phyloP scores from a whole-genome alignment of 2,113 vertebrate species.

The Laticauda colubrina region DNA sequence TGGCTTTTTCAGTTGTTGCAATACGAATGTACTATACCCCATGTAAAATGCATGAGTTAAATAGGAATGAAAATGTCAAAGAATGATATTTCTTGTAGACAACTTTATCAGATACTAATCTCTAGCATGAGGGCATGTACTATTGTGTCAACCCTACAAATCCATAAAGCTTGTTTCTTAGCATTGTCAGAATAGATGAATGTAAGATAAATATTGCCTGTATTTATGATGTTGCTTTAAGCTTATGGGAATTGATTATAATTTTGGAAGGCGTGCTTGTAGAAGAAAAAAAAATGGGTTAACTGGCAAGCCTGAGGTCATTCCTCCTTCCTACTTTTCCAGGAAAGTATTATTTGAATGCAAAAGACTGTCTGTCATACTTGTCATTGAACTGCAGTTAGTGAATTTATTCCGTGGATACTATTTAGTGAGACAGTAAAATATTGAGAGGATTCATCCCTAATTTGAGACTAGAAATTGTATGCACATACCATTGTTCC shows the following conservation, averaged over 20 bases:
- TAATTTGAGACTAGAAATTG: not conserved
- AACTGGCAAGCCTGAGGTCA: not conserved
- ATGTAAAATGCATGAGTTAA: not conserved
- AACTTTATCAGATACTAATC: not conserved
- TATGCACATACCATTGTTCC: not conserved
- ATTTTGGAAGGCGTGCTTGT: not conserved
- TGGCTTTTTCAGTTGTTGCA: not conserved
- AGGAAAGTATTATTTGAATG: not conserved
- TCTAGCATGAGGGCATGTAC: not conserved
- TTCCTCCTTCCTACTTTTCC: not conserved
- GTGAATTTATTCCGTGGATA: not conserved
- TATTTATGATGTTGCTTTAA: not conserved
- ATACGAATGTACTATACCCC: not conserved
- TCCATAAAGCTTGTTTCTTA: not conserved
- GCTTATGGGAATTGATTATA: not conserved
- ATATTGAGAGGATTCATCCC: not conserved
- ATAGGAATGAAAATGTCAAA: not conserved
- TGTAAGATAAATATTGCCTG: not conserved
- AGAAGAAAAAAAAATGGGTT: not conserved
- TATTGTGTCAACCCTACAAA: not conserved
- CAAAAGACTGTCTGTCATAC: not conserved
- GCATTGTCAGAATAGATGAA: not conserved
- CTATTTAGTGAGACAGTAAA: not conserved
- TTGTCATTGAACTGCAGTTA: not conserved
- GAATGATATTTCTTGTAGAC: not conserved